Percentiles rank a stretch among this genome's conserved stretches.
phyloP scores from a whole-genome alignment of 1,140 invertebrate genomes.

The Episyrphus balteatus region DNA sequence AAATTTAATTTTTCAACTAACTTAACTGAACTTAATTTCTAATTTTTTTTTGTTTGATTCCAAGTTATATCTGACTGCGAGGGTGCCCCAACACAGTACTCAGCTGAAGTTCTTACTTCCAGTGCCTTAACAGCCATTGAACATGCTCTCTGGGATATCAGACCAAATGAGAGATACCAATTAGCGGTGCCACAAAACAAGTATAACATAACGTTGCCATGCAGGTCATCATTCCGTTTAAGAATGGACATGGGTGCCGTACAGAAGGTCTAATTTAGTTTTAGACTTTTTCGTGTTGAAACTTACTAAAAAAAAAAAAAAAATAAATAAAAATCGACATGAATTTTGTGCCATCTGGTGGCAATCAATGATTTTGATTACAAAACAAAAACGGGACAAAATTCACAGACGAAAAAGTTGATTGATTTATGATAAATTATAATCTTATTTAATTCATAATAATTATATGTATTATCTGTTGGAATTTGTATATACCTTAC shows the following conservation, averaged over 20 bases:
- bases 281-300: no score
- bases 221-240: slow-evolving; percentile 31
- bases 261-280: slow-evolving; percentile 5
- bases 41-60: not conserved
- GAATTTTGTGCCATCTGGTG: no score
- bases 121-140: slow-evolving; percentile 32
- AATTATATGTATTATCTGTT: no score
- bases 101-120: slow-evolving; percentile 32
- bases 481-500: no score
- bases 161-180: slow-evolving; percentile 30
- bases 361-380: no score
- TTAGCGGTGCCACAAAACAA: slow-evolving; percentile 26
- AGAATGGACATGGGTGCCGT: slow-evolving; percentile 2
- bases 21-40: not conserved
- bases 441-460: no score
- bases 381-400: no score
- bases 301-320: no score
- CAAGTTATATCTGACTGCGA: slow-evolving; percentile 17
- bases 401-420: no score
- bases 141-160: slow-evolving; percentile 29
- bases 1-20: not conserved
- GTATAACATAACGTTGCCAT: slow-evolving; percentile 36
- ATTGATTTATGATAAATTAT: no score
- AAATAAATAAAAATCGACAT: no score
- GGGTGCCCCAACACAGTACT: slow-evolving; percentile 33